Conservation (phyloP, 2,888 invertebrate genomes). For the Petrophora chlorosata region DNA sequence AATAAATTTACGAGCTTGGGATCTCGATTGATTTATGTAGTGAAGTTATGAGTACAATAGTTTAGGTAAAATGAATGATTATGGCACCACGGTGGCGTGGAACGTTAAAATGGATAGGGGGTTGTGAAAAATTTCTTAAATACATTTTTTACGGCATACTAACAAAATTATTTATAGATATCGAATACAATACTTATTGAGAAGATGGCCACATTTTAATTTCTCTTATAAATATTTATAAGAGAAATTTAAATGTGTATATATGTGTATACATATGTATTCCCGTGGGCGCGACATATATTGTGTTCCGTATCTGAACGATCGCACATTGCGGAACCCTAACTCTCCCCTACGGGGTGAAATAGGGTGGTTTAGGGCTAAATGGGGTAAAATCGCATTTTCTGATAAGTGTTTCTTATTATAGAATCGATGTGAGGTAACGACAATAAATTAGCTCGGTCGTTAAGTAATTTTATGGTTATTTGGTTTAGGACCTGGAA, state of each 20-base stretch:
- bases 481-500: constrained; percentile 1
- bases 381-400: constrained; percentile 26
- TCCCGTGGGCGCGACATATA: constrained; percentile 8
- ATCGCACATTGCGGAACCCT: constrained; percentile 20
- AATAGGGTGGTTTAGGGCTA: constrained; percentile 15
- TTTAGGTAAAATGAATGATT: too few species aligned
- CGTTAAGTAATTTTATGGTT: constrained; percentile 23
- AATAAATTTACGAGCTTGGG: too few species aligned
- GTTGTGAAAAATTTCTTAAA: too few species aligned
- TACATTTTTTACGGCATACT: too few species aligned
- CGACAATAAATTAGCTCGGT: constrained; percentile 21
- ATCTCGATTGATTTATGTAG: too few species aligned
- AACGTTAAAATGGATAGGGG: too few species aligned
- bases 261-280: constrained; percentile 9
- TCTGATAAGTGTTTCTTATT: constrained; percentile 28
- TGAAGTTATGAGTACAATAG: too few species aligned
- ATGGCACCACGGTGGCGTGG: too few species aligned
- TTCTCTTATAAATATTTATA: too few species aligned
- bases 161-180: too few species aligned
- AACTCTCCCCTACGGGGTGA: constrained; percentile 9
- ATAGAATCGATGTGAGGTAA: constrained; percentile 23
- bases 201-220: too few species aligned
- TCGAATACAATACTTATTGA: too few species aligned
- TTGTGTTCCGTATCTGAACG: constrained; percentile 17
- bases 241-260: constrained; percentile 4